Evolutionary conservation across 2,797 vertebrate species (phyloP).

Genomic region (Coregonus suidteri): DNA sequence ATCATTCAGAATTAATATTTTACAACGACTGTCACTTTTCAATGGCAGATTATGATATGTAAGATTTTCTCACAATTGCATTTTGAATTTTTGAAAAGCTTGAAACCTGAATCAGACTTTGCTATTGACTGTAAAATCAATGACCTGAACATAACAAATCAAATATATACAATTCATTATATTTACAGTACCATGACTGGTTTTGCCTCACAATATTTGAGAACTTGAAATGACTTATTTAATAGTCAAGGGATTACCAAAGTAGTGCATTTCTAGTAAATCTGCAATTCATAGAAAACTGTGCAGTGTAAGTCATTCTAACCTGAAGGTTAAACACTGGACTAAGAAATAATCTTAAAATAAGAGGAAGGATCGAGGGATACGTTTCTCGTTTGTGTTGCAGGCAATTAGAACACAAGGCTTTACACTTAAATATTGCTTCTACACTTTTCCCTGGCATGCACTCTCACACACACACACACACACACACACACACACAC

Average conservation of each 20-base stretch:
- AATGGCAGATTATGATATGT: slow-evolving; percentile 70
- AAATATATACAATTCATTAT: not conserved
- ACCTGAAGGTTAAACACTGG: slow-evolving; percentile 49
- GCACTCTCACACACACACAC: not conserved
- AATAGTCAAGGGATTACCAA: too few relatives aligned
- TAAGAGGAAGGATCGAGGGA: slow-evolving; percentile 41
- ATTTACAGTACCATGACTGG: too few relatives aligned
- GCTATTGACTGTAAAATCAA: not conserved
- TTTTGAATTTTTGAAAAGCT: slow-evolving; percentile 28
- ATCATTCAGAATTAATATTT: slow-evolving; percentile 75
- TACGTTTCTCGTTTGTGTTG: slow-evolving; percentile 54
- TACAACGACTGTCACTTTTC: slow-evolving; percentile 66
- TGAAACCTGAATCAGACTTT: not conserved
- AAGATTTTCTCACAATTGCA: slow-evolving; percentile 59
- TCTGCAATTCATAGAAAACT: too few relatives aligned
- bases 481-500: not conserved
- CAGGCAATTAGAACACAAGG: slow-evolving; percentile 24
- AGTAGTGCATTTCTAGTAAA: too few relatives aligned
- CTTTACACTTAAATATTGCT: slow-evolving; percentile 4
- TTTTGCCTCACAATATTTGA: too few relatives aligned
- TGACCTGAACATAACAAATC: not conserved
- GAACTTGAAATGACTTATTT: too few relatives aligned
- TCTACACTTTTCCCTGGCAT: not conserved
- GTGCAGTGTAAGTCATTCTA: not conserved
- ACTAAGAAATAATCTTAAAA: slow-evolving; percentile 34